Percentiles rank a stretch among this genome's conserved stretches.
Evolutionary conservation across 2,113 vertebrate species (phyloP).

Genomic region (Microcebus griseorufus): DNA sequence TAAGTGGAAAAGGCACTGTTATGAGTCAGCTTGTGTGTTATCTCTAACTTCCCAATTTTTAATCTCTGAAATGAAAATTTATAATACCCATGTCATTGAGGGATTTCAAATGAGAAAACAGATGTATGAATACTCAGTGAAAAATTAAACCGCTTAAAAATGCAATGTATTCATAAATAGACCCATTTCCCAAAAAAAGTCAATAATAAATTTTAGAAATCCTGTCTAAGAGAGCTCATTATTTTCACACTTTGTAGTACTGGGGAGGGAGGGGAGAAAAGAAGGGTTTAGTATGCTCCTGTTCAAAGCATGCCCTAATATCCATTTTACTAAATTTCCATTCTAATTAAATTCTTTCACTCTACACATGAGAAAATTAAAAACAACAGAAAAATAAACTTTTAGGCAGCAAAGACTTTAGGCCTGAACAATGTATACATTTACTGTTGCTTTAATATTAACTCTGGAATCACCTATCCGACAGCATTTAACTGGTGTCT

Average conservation of each 20-base stretch:
- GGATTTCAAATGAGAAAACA: conserved; percentile 19
- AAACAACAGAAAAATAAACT: not conserved
- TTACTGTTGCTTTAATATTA: not conserved
- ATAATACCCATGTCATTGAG: not conserved
- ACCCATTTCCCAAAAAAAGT: not conserved
- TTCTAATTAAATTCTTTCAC: not conserved
- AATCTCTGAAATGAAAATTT: conserved; percentile 20
- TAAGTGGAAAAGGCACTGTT: not conserved
- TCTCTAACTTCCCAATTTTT: conserved; percentile 1
- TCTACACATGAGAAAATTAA: not conserved
- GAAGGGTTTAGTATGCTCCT: not conserved
- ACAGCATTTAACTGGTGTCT: not conserved
- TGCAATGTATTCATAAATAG: not conserved
- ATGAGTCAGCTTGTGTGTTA: not conserved
- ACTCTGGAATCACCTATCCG: not conserved
- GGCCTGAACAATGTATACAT: not conserved
- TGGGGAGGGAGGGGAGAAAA: not conserved
- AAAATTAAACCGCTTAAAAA: conserved; percentile 23
- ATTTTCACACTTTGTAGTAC: not conserved
- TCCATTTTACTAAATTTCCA: not conserved
- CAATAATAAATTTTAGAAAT: conserved; percentile 32
- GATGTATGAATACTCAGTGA: not conserved
- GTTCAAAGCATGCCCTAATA: not conserved
- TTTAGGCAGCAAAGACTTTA: not conserved
- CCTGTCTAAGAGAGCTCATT: conserved; percentile 4